phyloP scores from a whole-genome alignment of 2,888 invertebrate species.

The Ectemnius lituratus region DNA sequence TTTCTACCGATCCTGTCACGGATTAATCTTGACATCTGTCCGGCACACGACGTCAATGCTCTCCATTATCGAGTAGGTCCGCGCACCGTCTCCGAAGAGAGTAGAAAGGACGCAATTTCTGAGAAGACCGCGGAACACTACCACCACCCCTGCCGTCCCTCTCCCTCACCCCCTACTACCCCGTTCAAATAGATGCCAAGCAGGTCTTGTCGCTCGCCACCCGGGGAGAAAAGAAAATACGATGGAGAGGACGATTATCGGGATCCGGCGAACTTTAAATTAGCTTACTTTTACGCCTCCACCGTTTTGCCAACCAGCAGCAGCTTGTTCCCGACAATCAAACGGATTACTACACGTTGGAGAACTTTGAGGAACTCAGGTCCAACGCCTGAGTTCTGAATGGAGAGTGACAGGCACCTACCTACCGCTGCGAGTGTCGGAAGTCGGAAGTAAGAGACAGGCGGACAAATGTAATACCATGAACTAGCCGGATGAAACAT shows the following conservation, averaged over 20 bases:
- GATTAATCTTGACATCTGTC: conserved; percentile 15
- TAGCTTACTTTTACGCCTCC: conserved; percentile 19
- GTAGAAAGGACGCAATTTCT: conserved; percentile 31
- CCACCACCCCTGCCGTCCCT: background rate
- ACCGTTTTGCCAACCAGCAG: background rate
- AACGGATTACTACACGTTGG: conserved; percentile 29
- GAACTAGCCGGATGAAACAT: no score
- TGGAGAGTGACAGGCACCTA: no score
- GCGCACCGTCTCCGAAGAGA: background rate
- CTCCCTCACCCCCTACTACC: no score
- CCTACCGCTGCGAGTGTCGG: no score
- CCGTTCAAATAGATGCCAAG: background rate
- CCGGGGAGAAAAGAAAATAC: conserved; percentile 13
- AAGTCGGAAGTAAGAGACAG: no score
- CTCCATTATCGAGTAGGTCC: background rate
- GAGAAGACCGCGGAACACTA: background rate
- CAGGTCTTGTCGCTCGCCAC: background rate
- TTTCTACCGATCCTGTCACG: background rate
- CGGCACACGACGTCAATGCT: conserved; percentile 5
- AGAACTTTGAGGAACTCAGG: conserved; percentile 33
- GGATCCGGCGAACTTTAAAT: conserved; percentile 36
- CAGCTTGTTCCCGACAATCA: background rate
- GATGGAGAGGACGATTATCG: conserved; percentile 12
- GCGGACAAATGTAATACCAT: no score
- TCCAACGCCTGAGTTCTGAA: no score